Base-by-base conservation (phyloP, 2,888 invertebrate species). In the Acleris holmiana region DNA sequence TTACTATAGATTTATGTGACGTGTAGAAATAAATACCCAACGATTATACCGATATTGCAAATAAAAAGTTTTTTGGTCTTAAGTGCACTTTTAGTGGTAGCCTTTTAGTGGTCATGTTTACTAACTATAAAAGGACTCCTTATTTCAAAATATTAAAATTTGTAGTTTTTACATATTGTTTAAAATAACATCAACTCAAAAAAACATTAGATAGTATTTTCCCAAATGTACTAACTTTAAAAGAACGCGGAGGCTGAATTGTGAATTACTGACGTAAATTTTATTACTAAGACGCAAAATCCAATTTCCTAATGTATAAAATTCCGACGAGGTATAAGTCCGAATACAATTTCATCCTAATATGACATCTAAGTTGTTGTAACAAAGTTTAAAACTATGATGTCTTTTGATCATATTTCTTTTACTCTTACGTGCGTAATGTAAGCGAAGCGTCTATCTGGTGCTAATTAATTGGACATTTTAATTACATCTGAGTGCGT, bases 381-480 rank as follows among this genome's bases (percentile, higher is more conserved):
- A 17, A 44, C 17, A 44, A 44, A 44, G 44, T 44, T 44, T n/a
- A n/a, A 44, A 44, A 17, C 5, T 17, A 44, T 15, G 0, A 17
- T 5, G 7, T 2, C 17, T 44, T 44, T n/a, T 17, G 6, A 15
- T 5, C 17, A 35, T 35, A 35, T 35, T 35, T 44, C n/a, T 44
- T 44, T n/a, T 44, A 44, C n/a, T 44, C 17, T 17, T 15, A 44
- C 15, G 4, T 6, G 17, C 44, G 44, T 44, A 44, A 44, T 17
- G n/a, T 44, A 17, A 44, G n/a, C 44, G 60, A 51, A 60, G 29
- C 19, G 17, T 40, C 40, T n/a, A 29, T 57, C 18, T n/a, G 51
- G 46, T 63, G 63, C 47, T 63, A 63, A 53, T 58, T 58, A 48
- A 53, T 53, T 41, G 19, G 25, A 63, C 51, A 58, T 51, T 63